Percentiles rank a stretch among this genome's conserved stretches.
Evolutionary conservation across 1,140 invertebrate species (phyloP).

Genomic region (Pteromalus puparum): DNA sequence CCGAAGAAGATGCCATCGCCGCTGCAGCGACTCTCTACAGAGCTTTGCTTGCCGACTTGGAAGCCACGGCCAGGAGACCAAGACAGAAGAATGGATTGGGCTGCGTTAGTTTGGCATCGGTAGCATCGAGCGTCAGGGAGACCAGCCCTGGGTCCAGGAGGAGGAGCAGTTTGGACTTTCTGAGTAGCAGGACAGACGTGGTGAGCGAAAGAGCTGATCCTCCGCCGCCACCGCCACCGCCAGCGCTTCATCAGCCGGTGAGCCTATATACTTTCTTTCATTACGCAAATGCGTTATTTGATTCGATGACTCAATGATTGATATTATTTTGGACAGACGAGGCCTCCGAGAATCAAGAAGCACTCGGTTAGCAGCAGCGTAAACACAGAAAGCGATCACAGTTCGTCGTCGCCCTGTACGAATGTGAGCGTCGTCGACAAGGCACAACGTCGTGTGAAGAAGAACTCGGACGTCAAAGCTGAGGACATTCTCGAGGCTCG

Average conservation of each 20-base stretch:
- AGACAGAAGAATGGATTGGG: conserved; percentile 83
- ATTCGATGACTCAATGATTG: background rate
- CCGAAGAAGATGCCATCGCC: conserved; percentile 91
- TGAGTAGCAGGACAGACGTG: background rate
- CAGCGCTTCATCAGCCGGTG: background rate
- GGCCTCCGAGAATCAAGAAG: conserved; percentile 72
- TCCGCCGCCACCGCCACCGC: conserved; percentile 12
- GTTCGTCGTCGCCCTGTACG: conserved; percentile 27
- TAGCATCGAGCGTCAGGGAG: conserved; percentile 70
- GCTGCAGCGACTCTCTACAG: conserved; percentile 93
- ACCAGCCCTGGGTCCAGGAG: background rate
- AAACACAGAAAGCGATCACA: conserved; percentile 59
- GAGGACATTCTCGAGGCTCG: conserved; percentile 69
- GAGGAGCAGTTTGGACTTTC: background rate
- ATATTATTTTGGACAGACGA: conserved; percentile 60
- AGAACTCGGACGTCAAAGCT: conserved; percentile 65
- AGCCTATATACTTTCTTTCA: background rate
- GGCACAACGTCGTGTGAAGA: conserved; percentile 60
- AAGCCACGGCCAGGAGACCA: conserved; percentile 74
- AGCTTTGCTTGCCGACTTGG: conserved; percentile 88
- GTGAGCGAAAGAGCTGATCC: background rate
- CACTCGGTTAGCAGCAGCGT: conserved; percentile 62
- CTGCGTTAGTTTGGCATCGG: conserved; percentile 80
- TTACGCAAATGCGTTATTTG: background rate
- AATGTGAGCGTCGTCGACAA: conserved; percentile 56